Evolutionary conservation across 37 sponge, comb jelly and placozoan genomes (phyloP).

Genomic region (Axinella damicornis): DNA sequence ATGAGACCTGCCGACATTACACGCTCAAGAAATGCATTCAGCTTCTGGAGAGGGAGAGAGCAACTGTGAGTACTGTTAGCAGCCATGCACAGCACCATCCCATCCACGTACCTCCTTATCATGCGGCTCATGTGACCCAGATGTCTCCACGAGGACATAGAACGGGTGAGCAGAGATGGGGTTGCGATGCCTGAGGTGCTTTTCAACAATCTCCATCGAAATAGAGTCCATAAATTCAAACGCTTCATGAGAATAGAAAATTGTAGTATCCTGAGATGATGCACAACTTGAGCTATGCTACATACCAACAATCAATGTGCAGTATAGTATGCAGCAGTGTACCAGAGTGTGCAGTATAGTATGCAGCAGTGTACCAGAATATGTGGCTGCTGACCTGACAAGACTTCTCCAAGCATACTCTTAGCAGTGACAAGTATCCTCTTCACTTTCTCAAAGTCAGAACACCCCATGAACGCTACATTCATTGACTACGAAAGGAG

Average conservation of each 20-base stretch:
- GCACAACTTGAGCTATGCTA: too few species aligned
- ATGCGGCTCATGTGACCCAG: conserved; percentile 87
- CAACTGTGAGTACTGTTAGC: not conserved
- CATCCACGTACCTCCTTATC: conserved; percentile 74
- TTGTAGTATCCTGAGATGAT: not conserved
- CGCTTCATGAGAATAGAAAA: conserved; percentile 41
- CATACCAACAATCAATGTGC: too few species aligned
- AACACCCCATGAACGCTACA: conserved; percentile 88
- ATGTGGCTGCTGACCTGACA: conserved; percentile 66
- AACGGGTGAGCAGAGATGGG: conserved; percentile 78
- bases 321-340: too few species aligned
- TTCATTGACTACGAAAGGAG: conserved; percentile 46
- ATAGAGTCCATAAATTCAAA: conserved; percentile 91
- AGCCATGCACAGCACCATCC: conserved; percentile 4
- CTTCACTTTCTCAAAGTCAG: conserved; percentile 76
- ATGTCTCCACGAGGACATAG: conserved; percentile 93
- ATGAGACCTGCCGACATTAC: conserved; percentile 62
- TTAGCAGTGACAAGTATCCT: conserved; percentile 62
- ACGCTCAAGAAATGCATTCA: conserved; percentile 74
- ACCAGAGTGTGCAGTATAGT: too few species aligned
- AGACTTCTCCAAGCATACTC: conserved; percentile 83
- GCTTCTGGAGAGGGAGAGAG: conserved; percentile 53
- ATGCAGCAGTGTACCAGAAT: too few species aligned
- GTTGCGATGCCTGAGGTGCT: conserved; percentile 54
- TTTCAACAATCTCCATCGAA: conserved; percentile 74